Conservation (phyloP, 2,888 invertebrate genomes). For the Mechanitis mazaeus region DNA sequence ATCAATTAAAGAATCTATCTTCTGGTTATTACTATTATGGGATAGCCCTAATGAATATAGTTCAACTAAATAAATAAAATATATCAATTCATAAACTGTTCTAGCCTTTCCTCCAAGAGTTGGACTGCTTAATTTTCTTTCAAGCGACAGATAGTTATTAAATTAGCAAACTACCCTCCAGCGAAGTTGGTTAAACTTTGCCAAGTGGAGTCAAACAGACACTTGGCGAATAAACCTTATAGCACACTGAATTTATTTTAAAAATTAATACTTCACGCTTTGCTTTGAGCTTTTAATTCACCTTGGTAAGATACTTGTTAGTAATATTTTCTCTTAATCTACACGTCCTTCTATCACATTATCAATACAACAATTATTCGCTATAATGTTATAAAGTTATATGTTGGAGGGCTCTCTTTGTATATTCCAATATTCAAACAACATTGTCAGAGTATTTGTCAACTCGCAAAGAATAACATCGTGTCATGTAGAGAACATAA, state of each 20-base stretch:
- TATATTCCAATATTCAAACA: slow-evolving; percentile 5
- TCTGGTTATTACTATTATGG: no score
- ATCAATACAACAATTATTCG: no score
- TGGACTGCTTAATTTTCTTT: slow-evolving; percentile 28
- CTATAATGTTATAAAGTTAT: background rate
- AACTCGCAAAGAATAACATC: slow-evolving; percentile 1
- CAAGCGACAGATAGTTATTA: slow-evolving; percentile 31
- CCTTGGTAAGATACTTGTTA: no score
- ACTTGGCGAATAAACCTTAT: slow-evolving; percentile 22
- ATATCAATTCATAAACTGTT: background rate
- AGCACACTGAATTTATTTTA: slow-evolving; percentile 14
- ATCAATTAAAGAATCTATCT: no score
- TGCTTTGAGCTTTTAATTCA: background rate
- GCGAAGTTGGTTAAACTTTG: slow-evolving; percentile 32
- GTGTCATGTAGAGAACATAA: slow-evolving; percentile 2
- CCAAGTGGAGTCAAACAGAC: slow-evolving; percentile 30
- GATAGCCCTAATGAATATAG: no score
- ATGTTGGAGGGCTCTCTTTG: background rate
- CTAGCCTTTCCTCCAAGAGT: slow-evolving; percentile 9
- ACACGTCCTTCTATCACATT: no score
- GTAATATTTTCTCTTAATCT: no score
- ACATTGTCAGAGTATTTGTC: slow-evolving; percentile 5
- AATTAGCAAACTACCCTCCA: slow-evolving; percentile 31
- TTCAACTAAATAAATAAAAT: background rate
- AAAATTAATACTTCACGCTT: background rate